Conservation (phyloP, 2,888 invertebrate species). For the Apoderus coryli region DNA sequence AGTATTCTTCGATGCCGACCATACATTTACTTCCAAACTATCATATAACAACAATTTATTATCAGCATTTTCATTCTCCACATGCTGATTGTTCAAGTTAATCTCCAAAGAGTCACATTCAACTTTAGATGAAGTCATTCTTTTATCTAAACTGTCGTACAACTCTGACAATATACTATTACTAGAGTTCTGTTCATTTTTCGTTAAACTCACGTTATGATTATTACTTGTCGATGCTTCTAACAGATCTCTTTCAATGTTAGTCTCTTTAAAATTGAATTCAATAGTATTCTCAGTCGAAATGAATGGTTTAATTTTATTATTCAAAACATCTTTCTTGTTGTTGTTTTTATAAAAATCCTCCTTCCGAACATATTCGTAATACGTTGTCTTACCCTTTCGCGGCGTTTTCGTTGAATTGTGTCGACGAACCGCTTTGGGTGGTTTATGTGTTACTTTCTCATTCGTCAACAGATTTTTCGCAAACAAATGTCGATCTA, state of each 20-base stretch:
- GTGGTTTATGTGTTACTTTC: conserved; percentile 56
- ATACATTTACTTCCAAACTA: conserved; percentile 26
- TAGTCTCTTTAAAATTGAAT: conserved; percentile 30
- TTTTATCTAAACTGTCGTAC: conserved; percentile 30
- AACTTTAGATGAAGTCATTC: conserved; percentile 23
- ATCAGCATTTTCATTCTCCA: conserved; percentile 18
- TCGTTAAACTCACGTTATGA: no score
- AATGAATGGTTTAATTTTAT: conserved; percentile 19
- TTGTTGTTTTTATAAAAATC: conserved; percentile 26
- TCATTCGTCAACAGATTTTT: conserved; percentile 30
- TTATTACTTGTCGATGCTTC: conserved; percentile 14
- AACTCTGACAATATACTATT: conserved; percentile 24
- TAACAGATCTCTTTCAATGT: conserved; percentile 29
- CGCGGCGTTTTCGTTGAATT: conserved; percentile 40
- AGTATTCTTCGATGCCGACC: conserved; percentile 19
- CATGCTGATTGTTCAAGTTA: conserved; percentile 21
- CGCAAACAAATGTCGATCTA: conserved; percentile 32
- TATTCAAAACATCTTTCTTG: conserved; percentile 19
- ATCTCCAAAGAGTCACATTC: conserved; percentile 28
- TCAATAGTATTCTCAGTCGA: conserved; percentile 28
- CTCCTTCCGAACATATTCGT: conserved; percentile 32
- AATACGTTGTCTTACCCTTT: conserved; percentile 28
- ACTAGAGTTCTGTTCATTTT: no score
- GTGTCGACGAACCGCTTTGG: conserved; percentile 53
- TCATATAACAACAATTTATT: conserved; percentile 24